Conservation (phyloP, 2,113 vertebrate species). For the Pogona vitticeps region DNA sequence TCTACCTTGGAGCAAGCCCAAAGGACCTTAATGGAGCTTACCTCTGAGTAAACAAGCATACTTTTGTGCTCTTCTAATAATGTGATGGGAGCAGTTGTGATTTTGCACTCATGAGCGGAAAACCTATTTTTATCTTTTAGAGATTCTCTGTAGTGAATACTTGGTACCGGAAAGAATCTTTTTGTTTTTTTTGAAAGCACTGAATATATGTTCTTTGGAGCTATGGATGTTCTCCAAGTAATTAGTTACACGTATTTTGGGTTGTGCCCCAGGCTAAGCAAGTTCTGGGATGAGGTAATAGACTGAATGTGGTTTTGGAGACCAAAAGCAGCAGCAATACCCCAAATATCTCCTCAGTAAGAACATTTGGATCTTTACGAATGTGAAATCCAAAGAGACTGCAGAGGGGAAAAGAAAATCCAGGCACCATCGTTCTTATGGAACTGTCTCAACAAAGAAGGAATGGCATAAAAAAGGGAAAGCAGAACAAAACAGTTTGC, state of each 20-base stretch:
- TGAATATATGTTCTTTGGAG: constrained; percentile 54
- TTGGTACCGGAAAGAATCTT: constrained; percentile 44
- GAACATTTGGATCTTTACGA: constrained; percentile 53
- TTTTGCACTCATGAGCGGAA: constrained; percentile 27
- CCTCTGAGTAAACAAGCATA: background rate
- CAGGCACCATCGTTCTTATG: constrained; percentile 33
- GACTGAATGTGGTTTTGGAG: constrained; percentile 71
- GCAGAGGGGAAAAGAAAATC: constrained; percentile 47
- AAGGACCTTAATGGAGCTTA: background rate
- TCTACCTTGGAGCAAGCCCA: background rate
- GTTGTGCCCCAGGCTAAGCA: constrained; percentile 70
- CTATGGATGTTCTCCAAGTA: constrained; percentile 66
- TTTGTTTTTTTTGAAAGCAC: constrained; percentile 27
- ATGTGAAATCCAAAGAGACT: constrained; percentile 56
- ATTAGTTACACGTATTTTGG: constrained; percentile 72
- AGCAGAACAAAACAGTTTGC: constrained; percentile 42
- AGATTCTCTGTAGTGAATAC: constrained; percentile 29
- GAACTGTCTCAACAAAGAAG: constrained; percentile 32
- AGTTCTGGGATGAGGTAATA: constrained; percentile 72
- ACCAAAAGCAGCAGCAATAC: constrained; percentile 59
- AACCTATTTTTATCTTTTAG: constrained; percentile 43
- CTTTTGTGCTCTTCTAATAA: background rate
- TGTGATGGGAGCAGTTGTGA: constrained; percentile 33
- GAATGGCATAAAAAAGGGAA: constrained; percentile 23
- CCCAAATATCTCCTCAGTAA: constrained; percentile 62